Conservation (phyloP, 2,113 vertebrate species). For the Mobula hypostoma region DNA sequence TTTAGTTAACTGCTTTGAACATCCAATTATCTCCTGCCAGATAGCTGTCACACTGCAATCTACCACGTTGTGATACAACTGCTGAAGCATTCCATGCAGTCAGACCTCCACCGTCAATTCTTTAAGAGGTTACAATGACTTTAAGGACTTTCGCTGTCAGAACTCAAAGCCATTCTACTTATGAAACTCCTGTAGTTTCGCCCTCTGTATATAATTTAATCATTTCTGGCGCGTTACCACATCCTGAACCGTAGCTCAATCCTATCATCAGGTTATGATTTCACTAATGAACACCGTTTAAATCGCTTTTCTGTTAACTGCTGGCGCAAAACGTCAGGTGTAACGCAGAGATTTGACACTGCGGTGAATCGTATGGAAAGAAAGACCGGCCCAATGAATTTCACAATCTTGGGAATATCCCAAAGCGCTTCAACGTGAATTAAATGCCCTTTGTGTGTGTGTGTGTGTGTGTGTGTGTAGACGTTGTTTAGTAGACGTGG, state of each 20-base stretch:
- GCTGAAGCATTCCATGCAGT: background rate
- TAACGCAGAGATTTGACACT: background rate
- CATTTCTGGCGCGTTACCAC: background rate
- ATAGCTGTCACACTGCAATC: background rate
- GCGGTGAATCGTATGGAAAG: background rate
- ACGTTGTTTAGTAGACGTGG: background rate
- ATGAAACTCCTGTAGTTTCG: background rate
- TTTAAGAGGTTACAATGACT: conserved; percentile 23
- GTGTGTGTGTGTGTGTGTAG: background rate
- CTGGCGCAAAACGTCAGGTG: background rate
- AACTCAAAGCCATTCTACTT: background rate
- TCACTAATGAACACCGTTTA: background rate
- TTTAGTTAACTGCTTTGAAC: background rate
- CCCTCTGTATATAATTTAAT: background rate
- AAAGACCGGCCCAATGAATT: background rate
- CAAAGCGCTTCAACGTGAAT: background rate
- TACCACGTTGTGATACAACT: conserved; percentile 11
- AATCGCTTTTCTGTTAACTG: background rate
- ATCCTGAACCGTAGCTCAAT: background rate
- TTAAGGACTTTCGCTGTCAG: background rate
- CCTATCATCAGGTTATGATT: background rate
- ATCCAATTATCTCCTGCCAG: background rate
- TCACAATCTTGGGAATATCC: background rate
- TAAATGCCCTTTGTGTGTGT: too few relatives aligned
- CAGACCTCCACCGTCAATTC: background rate